Evolutionary conservation across 2,113 vertebrate species (phyloP).

Genomic region (Paracanthobrama guichenoti): DNA sequence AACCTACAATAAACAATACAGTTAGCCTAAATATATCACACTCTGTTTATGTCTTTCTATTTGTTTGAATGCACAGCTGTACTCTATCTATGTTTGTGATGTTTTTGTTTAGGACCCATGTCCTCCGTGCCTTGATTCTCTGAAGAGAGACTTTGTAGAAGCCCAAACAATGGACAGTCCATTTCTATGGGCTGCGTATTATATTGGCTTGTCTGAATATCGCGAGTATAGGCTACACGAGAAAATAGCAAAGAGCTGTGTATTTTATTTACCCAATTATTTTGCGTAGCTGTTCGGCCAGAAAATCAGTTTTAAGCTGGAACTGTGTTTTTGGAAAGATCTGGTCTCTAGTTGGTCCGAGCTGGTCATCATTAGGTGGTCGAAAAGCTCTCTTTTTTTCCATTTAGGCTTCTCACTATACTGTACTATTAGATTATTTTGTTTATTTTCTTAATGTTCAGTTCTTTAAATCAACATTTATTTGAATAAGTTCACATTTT

Average conservation of each 20-base stretch:
- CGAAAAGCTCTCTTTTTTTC: background rate
- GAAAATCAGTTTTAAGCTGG: background rate
- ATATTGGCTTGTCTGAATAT: background rate
- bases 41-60: background rate
- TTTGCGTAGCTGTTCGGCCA: background rate
- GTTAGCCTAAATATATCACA: background rate
- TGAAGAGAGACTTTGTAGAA: conserved; percentile 24
- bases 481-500: no score
- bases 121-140: conserved; percentile 16
- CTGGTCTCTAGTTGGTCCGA: background rate
- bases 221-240: no score
- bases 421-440: no score
- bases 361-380: background rate
- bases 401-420: no score
- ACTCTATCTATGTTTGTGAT: background rate
- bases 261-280: background rate
- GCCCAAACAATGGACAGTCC: conserved; percentile 35
- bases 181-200: conserved; percentile 1
- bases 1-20: background rate
- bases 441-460: no score
- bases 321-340: background rate
- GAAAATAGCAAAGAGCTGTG: background rate
- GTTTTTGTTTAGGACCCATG: background rate
- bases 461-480: no score
- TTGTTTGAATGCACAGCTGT: background rate